Conservation (phyloP, 2,888 invertebrate genomes). For the Chloromyia formosa region DNA sequence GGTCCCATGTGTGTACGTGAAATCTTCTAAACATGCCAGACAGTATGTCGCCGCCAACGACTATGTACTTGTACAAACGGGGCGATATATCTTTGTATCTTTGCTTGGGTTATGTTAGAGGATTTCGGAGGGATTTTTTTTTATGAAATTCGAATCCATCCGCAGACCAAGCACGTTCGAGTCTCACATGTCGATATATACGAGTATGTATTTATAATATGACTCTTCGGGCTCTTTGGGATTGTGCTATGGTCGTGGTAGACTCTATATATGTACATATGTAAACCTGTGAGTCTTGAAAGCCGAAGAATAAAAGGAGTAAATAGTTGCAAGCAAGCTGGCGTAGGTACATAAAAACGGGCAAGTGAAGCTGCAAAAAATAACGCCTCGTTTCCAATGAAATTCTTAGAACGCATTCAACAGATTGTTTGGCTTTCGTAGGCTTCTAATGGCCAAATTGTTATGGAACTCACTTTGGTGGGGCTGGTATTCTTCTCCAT, state of each 20-base stretch:
- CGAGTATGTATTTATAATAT: too few relatives aligned
- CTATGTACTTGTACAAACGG: background rate
- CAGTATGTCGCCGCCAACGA: conserved; percentile 44
- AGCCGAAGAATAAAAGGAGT: background rate
- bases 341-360: background rate
- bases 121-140: conserved; percentile 5
- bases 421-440: conserved; percentile 38
- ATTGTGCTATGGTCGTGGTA: too few relatives aligned
- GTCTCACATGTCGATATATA: conserved; percentile 2
- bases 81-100: too few relatives aligned
- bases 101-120: background rate
- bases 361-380: conserved; percentile 11
- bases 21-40: conserved; percentile 42
- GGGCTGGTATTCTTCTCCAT: conserved; percentile 1
- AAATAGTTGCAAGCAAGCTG: background rate
- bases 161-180: conserved; percentile 24
- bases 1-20: conserved; percentile 14
- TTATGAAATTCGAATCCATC: conserved; percentile 22
- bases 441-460: conserved; percentile 25
- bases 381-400: background rate
- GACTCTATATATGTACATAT: background rate
- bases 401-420: conserved; percentile 39
- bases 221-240: background rate
- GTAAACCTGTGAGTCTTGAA: background rate
- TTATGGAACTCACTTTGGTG: background rate